Evolutionary conservation across 1,140 invertebrate genomes (phyloP).

Genomic region (Brachionus paranguensis): DNA sequence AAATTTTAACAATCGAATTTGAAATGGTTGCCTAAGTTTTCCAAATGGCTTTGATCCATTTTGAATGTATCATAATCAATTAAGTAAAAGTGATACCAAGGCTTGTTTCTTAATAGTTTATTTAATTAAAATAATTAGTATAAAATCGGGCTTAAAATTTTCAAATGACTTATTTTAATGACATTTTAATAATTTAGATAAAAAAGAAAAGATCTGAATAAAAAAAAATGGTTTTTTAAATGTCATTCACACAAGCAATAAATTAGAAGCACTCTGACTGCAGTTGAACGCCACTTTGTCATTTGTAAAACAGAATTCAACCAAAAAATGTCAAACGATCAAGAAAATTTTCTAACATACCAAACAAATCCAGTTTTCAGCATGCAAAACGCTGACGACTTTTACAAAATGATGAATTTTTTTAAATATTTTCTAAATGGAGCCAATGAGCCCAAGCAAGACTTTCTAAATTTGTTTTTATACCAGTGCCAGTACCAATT

Average conservation of each 20-base stretch:
- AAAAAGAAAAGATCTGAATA: not conserved
- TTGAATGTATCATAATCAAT: not conserved
- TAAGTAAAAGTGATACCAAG: too few species aligned
- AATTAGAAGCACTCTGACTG: not conserved
- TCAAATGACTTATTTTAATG: not conserved
- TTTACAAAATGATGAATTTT: slow-evolving; percentile 4
- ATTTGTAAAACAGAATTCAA: not conserved
- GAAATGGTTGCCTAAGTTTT: not conserved
- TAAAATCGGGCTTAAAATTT: not conserved
- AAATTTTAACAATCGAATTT: not conserved
- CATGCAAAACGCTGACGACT: not conserved
- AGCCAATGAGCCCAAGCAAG: not conserved
- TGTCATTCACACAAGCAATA: not conserved
- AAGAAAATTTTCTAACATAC: slow-evolving; percentile 1
- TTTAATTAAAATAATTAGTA: too few species aligned
- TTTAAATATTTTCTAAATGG: not conserved
- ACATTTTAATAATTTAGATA: not conserved
- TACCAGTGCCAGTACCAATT: not conserved
- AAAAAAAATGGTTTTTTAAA: not conserved
- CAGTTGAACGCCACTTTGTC: not conserved
- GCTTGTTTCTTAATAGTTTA: too few species aligned
- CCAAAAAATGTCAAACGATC: slow-evolving; percentile 11
- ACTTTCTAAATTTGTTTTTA: not conserved
- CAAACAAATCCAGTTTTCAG: not conserved
- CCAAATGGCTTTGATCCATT: not conserved